phyloP scores from a whole-genome alignment of 2,888 invertebrate genomes.

The Chloromyia formosa region DNA sequence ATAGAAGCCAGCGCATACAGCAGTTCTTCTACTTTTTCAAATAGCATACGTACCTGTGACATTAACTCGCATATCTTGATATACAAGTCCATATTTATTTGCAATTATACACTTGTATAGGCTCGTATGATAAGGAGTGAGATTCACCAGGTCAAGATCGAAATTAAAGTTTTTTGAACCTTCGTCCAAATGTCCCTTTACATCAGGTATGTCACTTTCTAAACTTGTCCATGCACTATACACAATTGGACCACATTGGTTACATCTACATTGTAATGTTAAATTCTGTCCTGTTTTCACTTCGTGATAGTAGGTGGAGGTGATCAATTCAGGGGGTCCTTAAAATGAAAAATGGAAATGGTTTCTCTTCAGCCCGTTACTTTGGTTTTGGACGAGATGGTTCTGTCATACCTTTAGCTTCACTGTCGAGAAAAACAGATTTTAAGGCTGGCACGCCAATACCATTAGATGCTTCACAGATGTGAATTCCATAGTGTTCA shows the following conservation, averaged over 20 bases:
- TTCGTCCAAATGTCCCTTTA: not conserved
- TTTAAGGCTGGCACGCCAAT: conserved; percentile 43
- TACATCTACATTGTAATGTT: conserved; percentile 47
- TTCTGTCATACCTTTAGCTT: conserved; percentile 39
- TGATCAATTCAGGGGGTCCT: conserved; percentile 40
- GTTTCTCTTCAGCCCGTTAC: no score
- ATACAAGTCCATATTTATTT: conserved; percentile 65
- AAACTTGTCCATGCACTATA: conserved; percentile 33
- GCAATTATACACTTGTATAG: conserved; percentile 65
- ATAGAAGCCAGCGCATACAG: no score
- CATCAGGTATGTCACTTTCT: not conserved
- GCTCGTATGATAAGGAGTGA: conserved; percentile 58
- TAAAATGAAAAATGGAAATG: no score
- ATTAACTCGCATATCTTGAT: conserved; percentile 63
- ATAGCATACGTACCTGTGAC: conserved; percentile 63
- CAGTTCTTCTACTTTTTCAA: no score
- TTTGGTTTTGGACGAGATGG: no score
- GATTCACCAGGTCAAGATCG: not conserved
- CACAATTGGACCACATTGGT: conserved; percentile 46
- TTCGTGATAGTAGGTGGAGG: conserved; percentile 14
- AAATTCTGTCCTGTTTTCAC: conserved; percentile 40
- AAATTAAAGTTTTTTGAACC: not conserved
- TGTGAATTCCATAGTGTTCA: conserved; percentile 53
- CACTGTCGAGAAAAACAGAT: conserved; percentile 39
- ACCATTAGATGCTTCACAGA: conserved; percentile 52